These are phyloP conservation scores for Pachydiplax longipennis DNA, from an alignment of 2,888 invertebrate species.

Conservation along the genomic window DNA sequence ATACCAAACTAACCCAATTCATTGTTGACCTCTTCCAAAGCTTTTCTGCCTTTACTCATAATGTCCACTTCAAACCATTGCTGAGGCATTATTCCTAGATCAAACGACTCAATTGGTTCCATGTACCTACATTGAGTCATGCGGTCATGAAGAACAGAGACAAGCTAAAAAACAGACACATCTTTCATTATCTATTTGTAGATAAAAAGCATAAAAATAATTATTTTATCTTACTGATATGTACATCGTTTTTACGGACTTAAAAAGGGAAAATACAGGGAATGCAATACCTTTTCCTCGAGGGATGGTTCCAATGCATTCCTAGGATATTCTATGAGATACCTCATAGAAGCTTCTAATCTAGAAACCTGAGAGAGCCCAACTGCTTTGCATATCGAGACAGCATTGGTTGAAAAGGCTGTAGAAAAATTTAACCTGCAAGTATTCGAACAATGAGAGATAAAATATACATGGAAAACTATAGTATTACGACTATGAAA, in stretches of 20 bases:
- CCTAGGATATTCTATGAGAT: slow-evolving; percentile 64
- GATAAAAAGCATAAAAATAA: too few species aligned
- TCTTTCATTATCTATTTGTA: too few species aligned
- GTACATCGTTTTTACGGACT: too few species aligned
- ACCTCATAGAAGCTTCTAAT: slow-evolving; percentile 83
- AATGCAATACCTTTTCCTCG: slow-evolving; percentile 52
- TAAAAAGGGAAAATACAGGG: background rate
- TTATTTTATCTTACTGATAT: too few species aligned
- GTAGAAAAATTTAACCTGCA: slow-evolving; percentile 91
- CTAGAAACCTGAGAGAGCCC: slow-evolving; percentile 78
- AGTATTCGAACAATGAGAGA: slow-evolving; percentile 48
- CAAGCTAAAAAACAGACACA: slow-evolving; percentile 58
- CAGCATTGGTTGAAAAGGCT: slow-evolving; percentile 94
- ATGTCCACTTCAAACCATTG: slow-evolving; percentile 86
- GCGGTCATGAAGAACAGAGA: slow-evolving; percentile 78
- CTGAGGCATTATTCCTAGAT: slow-evolving; percentile 66
- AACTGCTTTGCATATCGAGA: slow-evolving; percentile 89
- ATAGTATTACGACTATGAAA: background rate
- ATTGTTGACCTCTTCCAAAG: slow-evolving; percentile 81
- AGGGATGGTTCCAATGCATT: slow-evolving; percentile 49
- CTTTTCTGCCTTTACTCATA: slow-evolving; percentile 75
- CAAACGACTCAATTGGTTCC: slow-evolving; percentile 66
- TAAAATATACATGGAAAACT: background rate
- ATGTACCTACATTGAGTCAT: slow-evolving; percentile 94
- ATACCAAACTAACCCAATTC: slow-evolving; percentile 68